phyloP scores from a whole-genome alignment of 2,113 vertebrate species.

The Diphyllodes magnificus region DNA sequence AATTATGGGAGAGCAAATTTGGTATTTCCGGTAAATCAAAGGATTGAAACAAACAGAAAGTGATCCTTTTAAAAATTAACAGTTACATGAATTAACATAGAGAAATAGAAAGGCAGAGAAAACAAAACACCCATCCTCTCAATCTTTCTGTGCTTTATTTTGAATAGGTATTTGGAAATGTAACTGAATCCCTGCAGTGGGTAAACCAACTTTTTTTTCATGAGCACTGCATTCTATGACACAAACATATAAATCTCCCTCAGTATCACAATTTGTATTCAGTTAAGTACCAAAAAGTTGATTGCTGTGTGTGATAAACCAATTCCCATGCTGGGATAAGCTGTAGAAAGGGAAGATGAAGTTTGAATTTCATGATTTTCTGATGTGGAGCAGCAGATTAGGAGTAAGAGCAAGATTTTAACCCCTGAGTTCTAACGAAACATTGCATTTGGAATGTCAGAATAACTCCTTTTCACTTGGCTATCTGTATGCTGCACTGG shows the following conservation, averaged over 20 bases:
- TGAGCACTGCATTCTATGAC: not conserved
- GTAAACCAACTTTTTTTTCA: not conserved
- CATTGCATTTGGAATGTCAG: not conserved
- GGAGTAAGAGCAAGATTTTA: constrained; percentile 28
- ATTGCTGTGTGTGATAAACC: constrained; percentile 45
- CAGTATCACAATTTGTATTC: constrained; percentile 29
- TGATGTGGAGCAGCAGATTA: constrained; percentile 11
- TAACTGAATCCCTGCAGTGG: not conserved
- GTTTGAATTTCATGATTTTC: constrained; percentile 28
- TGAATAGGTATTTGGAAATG: not conserved
- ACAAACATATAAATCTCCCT: constrained; percentile 18
- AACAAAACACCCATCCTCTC: not conserved
- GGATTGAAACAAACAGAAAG: not conserved
- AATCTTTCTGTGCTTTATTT: not conserved
- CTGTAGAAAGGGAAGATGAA: not conserved
- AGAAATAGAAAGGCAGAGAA: not conserved
- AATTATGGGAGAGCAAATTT: not conserved
- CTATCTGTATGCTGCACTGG: not conserved
- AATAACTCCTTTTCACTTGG: not conserved
- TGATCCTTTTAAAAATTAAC: not conserved
- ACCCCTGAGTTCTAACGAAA: not conserved
- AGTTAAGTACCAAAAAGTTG: constrained; percentile 47
- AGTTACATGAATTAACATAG: not conserved
- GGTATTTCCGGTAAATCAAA: not conserved
- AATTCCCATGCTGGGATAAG: constrained; percentile 44